phyloP scores from a whole-genome alignment of 1,140 invertebrate genomes.

The Camponotus pennsylvanicus region DNA sequence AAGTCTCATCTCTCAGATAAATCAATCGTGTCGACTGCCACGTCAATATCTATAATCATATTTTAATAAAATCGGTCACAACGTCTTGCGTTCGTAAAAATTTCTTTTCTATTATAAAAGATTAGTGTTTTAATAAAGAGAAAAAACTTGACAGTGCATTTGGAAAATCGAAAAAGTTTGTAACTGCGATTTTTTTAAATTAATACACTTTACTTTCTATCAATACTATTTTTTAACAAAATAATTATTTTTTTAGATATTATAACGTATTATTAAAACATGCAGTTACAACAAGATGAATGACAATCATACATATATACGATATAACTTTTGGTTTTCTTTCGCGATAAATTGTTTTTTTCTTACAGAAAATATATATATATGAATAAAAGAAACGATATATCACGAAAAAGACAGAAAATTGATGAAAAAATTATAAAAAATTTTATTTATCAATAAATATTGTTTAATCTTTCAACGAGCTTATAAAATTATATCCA shows the following conservation, averaged over 20 bases:
- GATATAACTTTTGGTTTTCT: no score
- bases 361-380: no score
- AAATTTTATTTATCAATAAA: conserved; percentile 24
- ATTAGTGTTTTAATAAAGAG: neutral
- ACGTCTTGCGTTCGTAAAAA: conserved; percentile 58
- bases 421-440: conserved; percentile 15
- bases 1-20: conserved; percentile 68
- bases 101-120: conserved; percentile 9
- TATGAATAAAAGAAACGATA: neutral
- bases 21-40: conserved; percentile 51
- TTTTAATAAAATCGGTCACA: conserved; percentile 77
- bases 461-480: no score
- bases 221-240: neutral
- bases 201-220: neutral
- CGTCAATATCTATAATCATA: conserved; percentile 76
- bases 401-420: neutral
- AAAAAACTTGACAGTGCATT: conserved; percentile 2
- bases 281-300: neutral
- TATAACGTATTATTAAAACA: neutral
- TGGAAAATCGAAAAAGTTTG: conserved; percentile 20
- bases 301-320: neutral
- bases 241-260: neutral
- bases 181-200: conserved; percentile 1
- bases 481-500: neutral
- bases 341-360: no score